Base-by-base conservation (phyloP, 2,888 invertebrate genomes). In the Limenitis arthemis region DNA sequence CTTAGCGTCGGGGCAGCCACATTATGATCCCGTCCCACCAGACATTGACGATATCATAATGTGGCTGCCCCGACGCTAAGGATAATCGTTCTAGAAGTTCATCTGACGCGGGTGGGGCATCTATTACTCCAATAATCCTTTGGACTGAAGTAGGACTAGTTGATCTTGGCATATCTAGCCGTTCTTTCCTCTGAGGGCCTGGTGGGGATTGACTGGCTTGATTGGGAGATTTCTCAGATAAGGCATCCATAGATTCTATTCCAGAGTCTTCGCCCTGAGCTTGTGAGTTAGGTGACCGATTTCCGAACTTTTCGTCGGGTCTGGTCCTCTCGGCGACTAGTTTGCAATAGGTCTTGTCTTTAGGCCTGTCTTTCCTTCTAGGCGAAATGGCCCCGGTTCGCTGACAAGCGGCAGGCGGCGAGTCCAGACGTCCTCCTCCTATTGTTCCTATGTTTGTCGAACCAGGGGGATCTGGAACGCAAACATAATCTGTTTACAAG, bases 191-290 rank as follows among this genome's bases (percentile, higher is more conserved):
- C 67, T 78, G 77, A 20, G 75, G 75, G 1, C 86, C 79, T 65
- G 89, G 87, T 58, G 89, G 94, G 75, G 90, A 94, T 84, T 85
- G 93, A 78, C 89, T 92, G 78, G 94, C 93, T 73, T 95, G 95
- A 76, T 94, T 94, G n/a, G 94, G 94, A 58, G 93, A 94, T 73
- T 96, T 96, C 74, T 96, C 96, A 20, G 95, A 95, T n/a, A 95
- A 79, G 3, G 96, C 95, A 73, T 96, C 96, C 96, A 96, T 95
- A 36, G 95, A 95, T 75, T 96, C 96, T 51, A 96, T 96, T 11
- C 96, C 96, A 51, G 95, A 95, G 77, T 96, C 95, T 72, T 96
- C 96, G 41, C 95, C 95, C 66, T 92, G 92, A 37, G 87, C 86
- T 59, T 87, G 87, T 28, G 83, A 81, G 62, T 76, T 77, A 52